Conservation (phyloP, 2,113 vertebrate species). For the Oncorhynchus mykiss region DNA sequence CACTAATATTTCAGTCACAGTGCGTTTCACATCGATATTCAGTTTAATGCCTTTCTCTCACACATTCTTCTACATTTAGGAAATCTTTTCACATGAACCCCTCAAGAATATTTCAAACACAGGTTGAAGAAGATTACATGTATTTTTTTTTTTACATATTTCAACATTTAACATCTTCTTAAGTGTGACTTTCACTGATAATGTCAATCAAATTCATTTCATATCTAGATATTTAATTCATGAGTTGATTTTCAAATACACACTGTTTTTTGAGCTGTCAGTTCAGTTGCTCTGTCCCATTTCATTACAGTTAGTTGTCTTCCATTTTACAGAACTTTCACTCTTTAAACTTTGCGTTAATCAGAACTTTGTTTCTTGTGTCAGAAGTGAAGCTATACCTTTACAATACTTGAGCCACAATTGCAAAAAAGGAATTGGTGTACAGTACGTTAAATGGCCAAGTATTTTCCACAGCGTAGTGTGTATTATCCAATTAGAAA, state of each 20-base stretch:
- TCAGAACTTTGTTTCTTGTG: background rate
- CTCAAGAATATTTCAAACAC: too few relatives aligned
- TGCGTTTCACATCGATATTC: conserved; percentile 21
- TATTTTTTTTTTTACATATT: too few relatives aligned
- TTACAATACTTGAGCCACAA: background rate
- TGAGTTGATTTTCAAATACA: background rate
- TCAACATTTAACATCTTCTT: background rate
- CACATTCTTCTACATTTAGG: background rate
- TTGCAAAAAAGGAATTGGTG: background rate
- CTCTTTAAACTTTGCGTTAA: too few relatives aligned
- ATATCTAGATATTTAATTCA: background rate
- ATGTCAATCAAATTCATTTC: background rate
- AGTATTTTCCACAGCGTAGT: background rate
- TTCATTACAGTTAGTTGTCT: too few relatives aligned
- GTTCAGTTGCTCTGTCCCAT: too few relatives aligned
- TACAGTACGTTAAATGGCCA: background rate
- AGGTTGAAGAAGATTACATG: too few relatives aligned
- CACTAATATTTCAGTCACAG: background rate
- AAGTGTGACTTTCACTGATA: background rate
- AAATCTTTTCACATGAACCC: too few relatives aligned
- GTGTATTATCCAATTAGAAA: background rate
- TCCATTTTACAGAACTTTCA: too few relatives aligned
- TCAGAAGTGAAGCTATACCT: background rate
- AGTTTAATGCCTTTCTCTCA: background rate
- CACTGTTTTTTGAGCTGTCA: background rate